Conservation (phyloP, 1,140 invertebrate species). For the Pseudomyrmex flavicornis region DNA sequence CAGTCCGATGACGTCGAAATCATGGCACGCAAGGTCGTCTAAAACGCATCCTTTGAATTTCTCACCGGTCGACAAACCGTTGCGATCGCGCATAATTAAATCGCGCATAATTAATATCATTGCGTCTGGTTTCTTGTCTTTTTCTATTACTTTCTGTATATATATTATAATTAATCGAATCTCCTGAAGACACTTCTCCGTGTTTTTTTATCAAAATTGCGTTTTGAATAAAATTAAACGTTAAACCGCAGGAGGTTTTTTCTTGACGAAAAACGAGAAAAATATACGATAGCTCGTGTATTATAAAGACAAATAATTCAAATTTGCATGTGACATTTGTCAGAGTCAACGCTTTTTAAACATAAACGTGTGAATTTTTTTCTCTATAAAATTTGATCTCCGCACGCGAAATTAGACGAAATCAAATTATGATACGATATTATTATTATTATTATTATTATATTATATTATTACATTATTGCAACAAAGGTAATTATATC, state of each 20-base stretch:
- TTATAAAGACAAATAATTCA: neutral
- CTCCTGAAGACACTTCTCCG: no score
- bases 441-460: no score
- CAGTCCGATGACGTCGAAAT: slow-evolving; percentile 25
- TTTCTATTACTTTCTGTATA: no score
- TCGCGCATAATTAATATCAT: neutral
- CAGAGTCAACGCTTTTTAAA: no score
- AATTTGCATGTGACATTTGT: slow-evolving; percentile 42
- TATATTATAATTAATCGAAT: neutral
- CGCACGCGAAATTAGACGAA: neutral
- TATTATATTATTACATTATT: no score
- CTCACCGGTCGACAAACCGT: neutral
- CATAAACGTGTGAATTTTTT: no score
- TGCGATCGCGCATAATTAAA: neutral
- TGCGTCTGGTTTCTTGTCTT: no score
- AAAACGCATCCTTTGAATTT: slow-evolving; percentile 2
- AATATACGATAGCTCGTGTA: neutral
- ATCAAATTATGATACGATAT: neutral
- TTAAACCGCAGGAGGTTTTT: neutral
- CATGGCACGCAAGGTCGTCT: slow-evolving; percentile 13
- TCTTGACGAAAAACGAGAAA: neutral
- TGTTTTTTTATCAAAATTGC: no score
- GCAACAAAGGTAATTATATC: no score
- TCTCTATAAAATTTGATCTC: no score
- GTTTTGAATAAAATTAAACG: no score